Conservation (phyloP, 1,140 invertebrate genomes). For the Trichoplusia ni region DNA sequence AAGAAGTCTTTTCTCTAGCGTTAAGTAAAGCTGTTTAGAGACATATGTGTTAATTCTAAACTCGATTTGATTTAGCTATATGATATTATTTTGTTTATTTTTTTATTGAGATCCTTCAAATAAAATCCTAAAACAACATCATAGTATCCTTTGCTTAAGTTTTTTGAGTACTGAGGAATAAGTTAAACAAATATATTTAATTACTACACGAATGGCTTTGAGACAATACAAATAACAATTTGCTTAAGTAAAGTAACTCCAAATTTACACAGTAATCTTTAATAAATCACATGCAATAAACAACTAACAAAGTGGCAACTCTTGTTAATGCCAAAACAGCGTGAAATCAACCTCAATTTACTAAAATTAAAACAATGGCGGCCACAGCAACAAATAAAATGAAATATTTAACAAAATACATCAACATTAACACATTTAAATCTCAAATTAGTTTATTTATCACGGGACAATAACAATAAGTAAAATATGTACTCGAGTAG, state of each 20-base stretch:
- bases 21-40: conserved; percentile 6
- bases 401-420: conserved; percentile 27
- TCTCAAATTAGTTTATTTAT: conserved; percentile 2
- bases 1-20: too few relatives aligned
- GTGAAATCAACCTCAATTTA: conserved; percentile 8
- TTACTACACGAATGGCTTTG: too few relatives aligned
- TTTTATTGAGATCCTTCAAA: too few relatives aligned
- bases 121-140: too few relatives aligned
- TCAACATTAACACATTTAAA: conserved; percentile 13
- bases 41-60: too few relatives aligned
- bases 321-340: conserved; percentile 2
- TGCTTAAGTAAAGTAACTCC: background rate
- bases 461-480: background rate
- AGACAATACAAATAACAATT: too few relatives aligned
- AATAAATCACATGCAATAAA: background rate
- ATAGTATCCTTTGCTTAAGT: too few relatives aligned
- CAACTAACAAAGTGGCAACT: background rate
- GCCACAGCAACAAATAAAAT: conserved; percentile 17
- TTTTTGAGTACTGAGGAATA: too few relatives aligned
- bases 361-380: background rate
- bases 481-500: conserved; percentile 2
- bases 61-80: too few relatives aligned
- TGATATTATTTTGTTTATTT: too few relatives aligned
- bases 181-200: too few relatives aligned
- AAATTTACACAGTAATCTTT: background rate